Percentiles rank a stretch among this genome's conserved stretches.
phyloP scores from a whole-genome alignment of 2,113 vertebrate genomes.

The Nothobranchius kuhntae region DNA sequence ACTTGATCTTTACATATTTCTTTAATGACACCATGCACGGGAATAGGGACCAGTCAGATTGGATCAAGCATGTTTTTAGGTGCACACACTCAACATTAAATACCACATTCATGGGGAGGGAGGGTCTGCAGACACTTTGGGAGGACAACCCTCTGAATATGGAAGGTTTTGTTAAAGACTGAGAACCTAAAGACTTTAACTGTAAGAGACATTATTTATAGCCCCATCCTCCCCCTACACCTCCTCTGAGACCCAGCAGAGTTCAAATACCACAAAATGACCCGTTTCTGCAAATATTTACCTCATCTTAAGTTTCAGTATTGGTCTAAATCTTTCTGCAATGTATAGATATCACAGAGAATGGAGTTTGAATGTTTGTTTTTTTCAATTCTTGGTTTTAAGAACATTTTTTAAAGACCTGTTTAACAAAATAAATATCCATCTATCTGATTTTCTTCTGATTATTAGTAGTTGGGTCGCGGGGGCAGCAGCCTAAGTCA shows the following conservation, averaged over 20 bases:
- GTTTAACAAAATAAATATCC: too few relatives aligned
- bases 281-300: slow-evolving; percentile 13
- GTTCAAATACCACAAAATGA: slow-evolving; percentile 13
- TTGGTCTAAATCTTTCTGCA: slow-evolving; percentile 6
- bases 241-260: too few relatives aligned
- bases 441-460: too few relatives aligned
- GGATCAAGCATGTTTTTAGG: slow-evolving; percentile 2
- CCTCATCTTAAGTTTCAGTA: neutral
- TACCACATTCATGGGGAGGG: slow-evolving; percentile 18
- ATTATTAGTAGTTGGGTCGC: too few relatives aligned
- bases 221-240: slow-evolving; percentile 22
- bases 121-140: slow-evolving; percentile 11
- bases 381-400: too few relatives aligned
- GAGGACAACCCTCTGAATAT: slow-evolving; percentile 30
- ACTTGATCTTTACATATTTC: too few relatives aligned
- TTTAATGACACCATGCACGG: neutral
- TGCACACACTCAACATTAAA: slow-evolving; percentile 18
- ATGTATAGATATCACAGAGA: neutral
- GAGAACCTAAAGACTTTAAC: slow-evolving; percentile 6
- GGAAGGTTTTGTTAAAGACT: slow-evolving; percentile 26
- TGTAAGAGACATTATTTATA: neutral
- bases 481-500: too few relatives aligned
- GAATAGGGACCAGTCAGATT: neutral
- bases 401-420: too few relatives aligned
- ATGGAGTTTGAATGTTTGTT: too few relatives aligned